A percentile compares a stretch with the other conserved stretches of the same genome.
Evolutionary conservation across 2,888 invertebrate species (phyloP).

Genomic region (Eupithecia subfuscata): DNA sequence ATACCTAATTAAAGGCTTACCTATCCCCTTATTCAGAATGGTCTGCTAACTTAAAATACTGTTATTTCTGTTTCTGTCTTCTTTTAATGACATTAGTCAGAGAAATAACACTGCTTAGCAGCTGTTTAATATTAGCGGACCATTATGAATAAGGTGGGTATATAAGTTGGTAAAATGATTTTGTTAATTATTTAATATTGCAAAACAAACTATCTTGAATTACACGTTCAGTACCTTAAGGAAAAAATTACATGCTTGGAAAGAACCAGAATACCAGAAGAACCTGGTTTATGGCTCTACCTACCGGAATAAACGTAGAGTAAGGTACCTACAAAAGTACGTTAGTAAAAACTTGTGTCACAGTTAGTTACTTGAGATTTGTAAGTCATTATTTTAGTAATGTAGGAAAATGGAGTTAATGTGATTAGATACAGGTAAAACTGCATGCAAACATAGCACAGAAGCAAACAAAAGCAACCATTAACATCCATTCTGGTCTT

Average conservation of each 20-base stretch:
- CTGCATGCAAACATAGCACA: conserved; percentile 27
- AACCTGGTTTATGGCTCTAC: neutral
- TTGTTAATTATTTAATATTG: too few species aligned
- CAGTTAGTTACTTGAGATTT: neutral
- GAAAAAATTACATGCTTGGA: neutral
- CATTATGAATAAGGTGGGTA: too few species aligned
- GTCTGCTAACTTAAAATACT: too few species aligned
- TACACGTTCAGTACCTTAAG: neutral
- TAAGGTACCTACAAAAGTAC: neutral
- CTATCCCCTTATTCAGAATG: too few species aligned
- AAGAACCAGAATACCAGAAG: neutral
- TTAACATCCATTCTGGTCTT: conserved; percentile 20
- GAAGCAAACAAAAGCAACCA: conserved; percentile 30
- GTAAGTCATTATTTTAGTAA: neutral
- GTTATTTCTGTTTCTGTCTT: too few species aligned
- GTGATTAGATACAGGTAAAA: neutral
- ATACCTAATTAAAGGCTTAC: too few species aligned
- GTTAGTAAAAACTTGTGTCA: neutral
- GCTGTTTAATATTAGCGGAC: too few species aligned
- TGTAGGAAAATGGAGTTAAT: conserved; percentile 25
- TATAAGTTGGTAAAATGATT: too few species aligned
- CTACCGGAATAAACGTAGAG: neutral
- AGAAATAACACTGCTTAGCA: too few species aligned
- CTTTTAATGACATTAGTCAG: too few species aligned
- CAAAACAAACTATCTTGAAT: too few species aligned